A percentile compares a stretch with the other conserved stretches of the same genome.
These are phyloP conservation scores for Taeniopygia guttata DNA, from an alignment of 2,797 vertebrate species.

Conservation along the genomic window DNA sequence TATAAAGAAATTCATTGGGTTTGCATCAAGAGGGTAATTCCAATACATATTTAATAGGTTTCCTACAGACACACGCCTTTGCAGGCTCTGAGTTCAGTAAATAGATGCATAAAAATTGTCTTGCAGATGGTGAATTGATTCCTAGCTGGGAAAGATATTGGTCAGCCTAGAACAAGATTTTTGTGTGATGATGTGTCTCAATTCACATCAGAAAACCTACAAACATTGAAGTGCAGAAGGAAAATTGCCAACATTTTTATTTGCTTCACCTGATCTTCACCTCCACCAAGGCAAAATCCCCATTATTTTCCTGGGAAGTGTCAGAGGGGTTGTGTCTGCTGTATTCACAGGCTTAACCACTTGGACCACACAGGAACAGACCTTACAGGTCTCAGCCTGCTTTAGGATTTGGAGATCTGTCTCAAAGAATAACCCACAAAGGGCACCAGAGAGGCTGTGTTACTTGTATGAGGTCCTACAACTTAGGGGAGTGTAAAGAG, in stretches of 20 bases:
- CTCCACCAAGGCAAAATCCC: neutral
- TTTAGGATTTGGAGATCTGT: neutral
- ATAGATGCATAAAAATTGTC: neutral
- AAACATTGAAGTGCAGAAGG: neutral
- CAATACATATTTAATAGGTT: slow-evolving; percentile 48
- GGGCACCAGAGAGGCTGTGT: neutral
- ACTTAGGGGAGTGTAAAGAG: neutral
- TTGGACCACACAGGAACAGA: neutral
- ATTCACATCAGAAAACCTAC: neutral
- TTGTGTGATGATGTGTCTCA: neutral
- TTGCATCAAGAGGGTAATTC: slow-evolving; percentile 31
- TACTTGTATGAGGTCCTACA: neutral
- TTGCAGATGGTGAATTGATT: slow-evolving; percentile 6
- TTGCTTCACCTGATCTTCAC: neutral
- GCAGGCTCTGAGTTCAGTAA: neutral
- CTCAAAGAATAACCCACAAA: neutral
- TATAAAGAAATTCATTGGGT: neutral
- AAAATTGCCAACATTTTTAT: neutral
- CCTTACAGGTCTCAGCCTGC: neutral
- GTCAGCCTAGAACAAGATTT: neutral
- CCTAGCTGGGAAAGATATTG: neutral
- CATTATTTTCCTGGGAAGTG: neutral
- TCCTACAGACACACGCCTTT: neutral
- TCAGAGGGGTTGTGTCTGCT: neutral
- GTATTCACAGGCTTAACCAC: neutral